These are phyloP conservation scores for Platerodrilus igneus DNA, from an alignment of 2,888 invertebrate genomes.

Conservation along the genomic window DNA sequence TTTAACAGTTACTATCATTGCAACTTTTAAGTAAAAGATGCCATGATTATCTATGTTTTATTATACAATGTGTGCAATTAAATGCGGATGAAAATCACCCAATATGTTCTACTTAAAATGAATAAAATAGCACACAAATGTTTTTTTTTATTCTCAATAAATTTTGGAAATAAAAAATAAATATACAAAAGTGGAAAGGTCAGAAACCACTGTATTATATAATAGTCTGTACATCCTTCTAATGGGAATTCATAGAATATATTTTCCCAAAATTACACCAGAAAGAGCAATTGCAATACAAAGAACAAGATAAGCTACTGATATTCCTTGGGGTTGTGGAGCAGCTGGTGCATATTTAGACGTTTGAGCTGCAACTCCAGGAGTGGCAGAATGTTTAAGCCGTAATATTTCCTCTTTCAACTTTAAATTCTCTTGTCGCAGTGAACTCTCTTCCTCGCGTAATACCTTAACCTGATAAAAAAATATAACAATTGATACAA, in stretches of 20 bases:
- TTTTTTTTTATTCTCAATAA: slow-evolving; percentile 12
- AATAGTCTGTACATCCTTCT: slow-evolving; percentile 28
- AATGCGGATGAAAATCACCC: slow-evolving; percentile 5
- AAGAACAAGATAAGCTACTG: slow-evolving; percentile 61
- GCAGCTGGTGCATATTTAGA: slow-evolving; percentile 57
- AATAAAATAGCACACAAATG: slow-evolving; percentile 10
- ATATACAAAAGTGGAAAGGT: slow-evolving; percentile 40
- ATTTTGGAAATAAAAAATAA: slow-evolving; percentile 37
- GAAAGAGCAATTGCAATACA: slow-evolving; percentile 66
- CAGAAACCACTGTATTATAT: slow-evolving; percentile 26
- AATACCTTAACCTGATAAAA: slow-evolving; percentile 61
- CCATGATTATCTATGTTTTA: slow-evolving; percentile 3
- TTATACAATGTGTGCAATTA: slow-evolving; percentile 3
- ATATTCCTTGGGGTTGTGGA: slow-evolving; percentile 54
- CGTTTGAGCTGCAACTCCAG: slow-evolving; percentile 42
- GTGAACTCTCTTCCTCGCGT: slow-evolving; percentile 70
- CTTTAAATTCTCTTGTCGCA: slow-evolving; percentile 81
- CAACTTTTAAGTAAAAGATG: too few relatives aligned
- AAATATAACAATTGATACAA: not conserved
- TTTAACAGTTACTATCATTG: too few relatives aligned
- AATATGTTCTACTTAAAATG: slow-evolving; percentile 4
- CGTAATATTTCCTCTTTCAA: slow-evolving; percentile 72
- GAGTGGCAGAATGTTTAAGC: slow-evolving; percentile 52
- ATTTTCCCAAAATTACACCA: slow-evolving; percentile 76
- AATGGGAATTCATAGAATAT: slow-evolving; percentile 65